Conservation (phyloP, 1,140 invertebrate species). For the Pseudomyrmex pallidus region DNA sequence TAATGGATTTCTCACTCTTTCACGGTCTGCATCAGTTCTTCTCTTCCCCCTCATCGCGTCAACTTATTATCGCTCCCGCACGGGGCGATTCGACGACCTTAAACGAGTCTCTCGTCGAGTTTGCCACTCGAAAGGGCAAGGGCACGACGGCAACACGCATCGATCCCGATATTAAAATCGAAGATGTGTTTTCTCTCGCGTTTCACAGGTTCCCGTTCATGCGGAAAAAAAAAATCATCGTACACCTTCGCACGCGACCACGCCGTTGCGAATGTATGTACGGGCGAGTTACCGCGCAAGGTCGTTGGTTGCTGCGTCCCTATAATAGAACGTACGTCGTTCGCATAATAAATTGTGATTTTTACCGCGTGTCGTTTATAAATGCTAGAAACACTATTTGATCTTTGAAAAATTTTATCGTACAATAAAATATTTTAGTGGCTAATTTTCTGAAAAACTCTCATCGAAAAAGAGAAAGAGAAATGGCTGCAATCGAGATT, state of each 20-base stretch:
- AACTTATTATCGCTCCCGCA: conserved; percentile 61
- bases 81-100: conserved; percentile 36
- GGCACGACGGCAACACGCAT: background rate
- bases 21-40: background rate
- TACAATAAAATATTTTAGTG: too few species aligned
- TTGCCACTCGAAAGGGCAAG: conserved; percentile 36
- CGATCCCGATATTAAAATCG: conserved; percentile 14
- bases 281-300: conserved; percentile 37
- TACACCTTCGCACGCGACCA: conserved; percentile 16
- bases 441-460: too few species aligned
- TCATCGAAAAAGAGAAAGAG: too few species aligned
- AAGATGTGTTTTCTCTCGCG: conserved; percentile 30
- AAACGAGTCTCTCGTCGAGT: background rate
- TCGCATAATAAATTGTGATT: too few species aligned
- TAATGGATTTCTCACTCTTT: conserved; percentile 69
- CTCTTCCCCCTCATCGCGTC: conserved; percentile 23
- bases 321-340: conserved; percentile 46
- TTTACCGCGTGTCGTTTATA: background rate
- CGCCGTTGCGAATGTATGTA: conserved; percentile 19
- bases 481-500: background rate
- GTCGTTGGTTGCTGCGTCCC: conserved; percentile 42
- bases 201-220: conserved; percentile 1
- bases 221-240: conserved; percentile 28
- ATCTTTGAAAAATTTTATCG: too few species aligned
- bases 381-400: background rate